These are phyloP conservation scores for Argopecten irradians DNA, from an alignment of 1,140 invertebrate genomes.

Conservation along the genomic window DNA sequence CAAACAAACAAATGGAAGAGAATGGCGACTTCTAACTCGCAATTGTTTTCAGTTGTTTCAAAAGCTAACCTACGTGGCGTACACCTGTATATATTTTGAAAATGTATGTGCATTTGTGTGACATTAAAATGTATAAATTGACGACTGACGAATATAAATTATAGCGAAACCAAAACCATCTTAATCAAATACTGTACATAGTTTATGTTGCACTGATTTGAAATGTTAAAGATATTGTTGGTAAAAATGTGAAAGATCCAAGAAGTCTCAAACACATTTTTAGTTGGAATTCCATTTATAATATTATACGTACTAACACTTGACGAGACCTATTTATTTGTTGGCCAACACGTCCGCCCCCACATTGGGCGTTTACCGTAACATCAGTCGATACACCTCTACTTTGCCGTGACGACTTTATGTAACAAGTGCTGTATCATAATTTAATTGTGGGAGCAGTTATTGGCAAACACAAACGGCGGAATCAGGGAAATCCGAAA, in stretches of 20 bases:
- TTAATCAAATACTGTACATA: neutral
- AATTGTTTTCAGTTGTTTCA: no score
- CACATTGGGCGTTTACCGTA: neutral
- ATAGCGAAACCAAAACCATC: no score
- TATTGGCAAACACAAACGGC: neutral
- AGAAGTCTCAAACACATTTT: neutral
- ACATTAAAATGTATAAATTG: no score
- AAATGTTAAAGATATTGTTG: no score
- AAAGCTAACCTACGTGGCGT: no score
- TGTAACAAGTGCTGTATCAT: neutral
- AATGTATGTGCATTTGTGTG: no score
- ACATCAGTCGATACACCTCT: neutral
- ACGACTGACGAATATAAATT: no score
- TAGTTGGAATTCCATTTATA: neutral
- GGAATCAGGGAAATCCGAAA: neutral
- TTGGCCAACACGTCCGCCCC: neutral
- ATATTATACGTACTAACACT: neutral
- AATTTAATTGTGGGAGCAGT: neutral
- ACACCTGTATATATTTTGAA: no score
- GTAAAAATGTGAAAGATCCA: no score
- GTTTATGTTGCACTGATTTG: no score
- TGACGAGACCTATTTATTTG: neutral
- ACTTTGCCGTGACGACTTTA: neutral
- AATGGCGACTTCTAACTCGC: no score
- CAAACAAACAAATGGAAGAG: no score